Conservation (phyloP, 2,888 invertebrate species). For the Globia sparganii region DNA sequence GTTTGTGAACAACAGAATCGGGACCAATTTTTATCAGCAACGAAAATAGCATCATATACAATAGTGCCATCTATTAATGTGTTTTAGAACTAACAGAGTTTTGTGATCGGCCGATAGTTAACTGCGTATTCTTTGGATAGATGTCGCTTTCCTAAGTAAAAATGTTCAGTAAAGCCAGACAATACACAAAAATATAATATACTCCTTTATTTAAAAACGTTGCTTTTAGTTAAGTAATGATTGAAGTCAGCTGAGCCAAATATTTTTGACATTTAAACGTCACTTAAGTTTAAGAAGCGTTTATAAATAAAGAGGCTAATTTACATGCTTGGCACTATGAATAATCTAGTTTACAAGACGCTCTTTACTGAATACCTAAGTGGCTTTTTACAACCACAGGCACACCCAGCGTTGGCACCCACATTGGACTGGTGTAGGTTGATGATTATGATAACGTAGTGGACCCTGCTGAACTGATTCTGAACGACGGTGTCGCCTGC, state of each 20-base stretch:
- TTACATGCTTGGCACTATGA: neutral
- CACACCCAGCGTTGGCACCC: neutral
- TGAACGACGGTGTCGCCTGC: neutral
- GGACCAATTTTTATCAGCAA: neutral
- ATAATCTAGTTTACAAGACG: neutral
- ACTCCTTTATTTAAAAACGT: neutral
- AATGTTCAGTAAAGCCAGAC: too few species aligned
- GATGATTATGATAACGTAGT: neutral
- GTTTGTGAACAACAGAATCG: too few species aligned
- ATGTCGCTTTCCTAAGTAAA: slow-evolving; percentile 29
- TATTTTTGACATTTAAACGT: neutral
- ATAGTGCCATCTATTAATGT: slow-evolving; percentile 15
- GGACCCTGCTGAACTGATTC: neutral
- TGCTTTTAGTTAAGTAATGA: neutral
- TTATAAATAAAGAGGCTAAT: neutral
- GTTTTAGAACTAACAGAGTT: slow-evolving; percentile 1
- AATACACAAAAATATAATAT: neutral
- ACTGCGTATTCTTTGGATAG: neutral
- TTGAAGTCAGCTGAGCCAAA: neutral
- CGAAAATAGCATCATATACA: neutral
- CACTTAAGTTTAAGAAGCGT: neutral
- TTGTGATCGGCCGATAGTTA: neutral
- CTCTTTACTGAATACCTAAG: neutral
- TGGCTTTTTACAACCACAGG: neutral
- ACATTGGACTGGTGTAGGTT: neutral